These are phyloP conservation scores for Mythimna albipuncta DNA, from an alignment of 2,888 invertebrate genomes.

Conservation along the genomic window DNA sequence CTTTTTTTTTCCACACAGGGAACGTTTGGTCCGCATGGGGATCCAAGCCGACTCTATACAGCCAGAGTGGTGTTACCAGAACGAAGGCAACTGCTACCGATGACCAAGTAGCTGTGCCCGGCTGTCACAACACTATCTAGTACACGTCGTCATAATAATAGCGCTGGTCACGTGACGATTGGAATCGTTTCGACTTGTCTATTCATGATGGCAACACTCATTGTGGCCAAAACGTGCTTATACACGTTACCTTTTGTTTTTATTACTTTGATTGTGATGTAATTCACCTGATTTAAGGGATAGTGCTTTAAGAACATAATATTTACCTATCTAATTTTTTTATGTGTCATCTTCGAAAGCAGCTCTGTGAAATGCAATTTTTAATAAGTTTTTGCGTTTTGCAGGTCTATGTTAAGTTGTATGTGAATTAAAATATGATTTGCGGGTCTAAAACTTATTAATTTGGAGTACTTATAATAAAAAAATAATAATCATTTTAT, in stretches of 20 bases:
- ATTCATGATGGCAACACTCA: constrained; percentile 27
- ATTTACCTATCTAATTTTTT: too few species aligned
- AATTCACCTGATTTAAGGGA: background rate
- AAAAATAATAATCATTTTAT: too few species aligned
- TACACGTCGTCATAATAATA: constrained; percentile 36
- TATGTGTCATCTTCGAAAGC: too few species aligned
- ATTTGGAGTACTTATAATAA: too few species aligned
- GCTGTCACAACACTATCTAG: constrained; percentile 5
- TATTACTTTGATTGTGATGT: background rate
- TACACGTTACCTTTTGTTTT: background rate
- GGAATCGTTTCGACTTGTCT: constrained; percentile 13
- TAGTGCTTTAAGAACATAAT: background rate
- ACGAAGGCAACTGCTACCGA: constrained; percentile 93
- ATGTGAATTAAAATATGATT: too few species aligned
- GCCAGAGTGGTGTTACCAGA: constrained; percentile 96
- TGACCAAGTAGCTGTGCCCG: constrained; percentile 15
- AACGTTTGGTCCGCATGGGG: constrained; percentile 93
- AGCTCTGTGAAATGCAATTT: too few species aligned
- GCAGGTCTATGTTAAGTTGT: too few species aligned
- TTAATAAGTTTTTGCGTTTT: too few species aligned
- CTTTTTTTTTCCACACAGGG: constrained; percentile 83
- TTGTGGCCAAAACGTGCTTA: background rate
- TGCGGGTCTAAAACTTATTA: too few species aligned
- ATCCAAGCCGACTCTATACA: constrained; percentile 94
- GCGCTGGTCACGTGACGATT: constrained; percentile 36